These are phyloP conservation scores for Sylvia atricapilla DNA, from an alignment of 2,113 vertebrate genomes.

Conservation along the genomic window DNA sequence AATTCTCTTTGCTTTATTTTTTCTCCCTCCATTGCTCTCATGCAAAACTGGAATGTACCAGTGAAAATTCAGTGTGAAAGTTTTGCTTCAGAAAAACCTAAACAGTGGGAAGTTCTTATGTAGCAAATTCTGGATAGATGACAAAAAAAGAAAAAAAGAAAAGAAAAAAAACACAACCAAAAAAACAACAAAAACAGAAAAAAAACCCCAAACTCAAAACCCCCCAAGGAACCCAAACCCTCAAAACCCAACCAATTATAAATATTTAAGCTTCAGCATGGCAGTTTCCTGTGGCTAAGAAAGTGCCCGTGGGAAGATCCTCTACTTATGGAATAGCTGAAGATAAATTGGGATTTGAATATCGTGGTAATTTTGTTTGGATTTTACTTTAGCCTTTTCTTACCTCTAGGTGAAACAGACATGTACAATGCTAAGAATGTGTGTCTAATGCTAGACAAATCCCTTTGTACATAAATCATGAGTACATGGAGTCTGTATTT, in stretches of 20 bases:
- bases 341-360: not conserved
- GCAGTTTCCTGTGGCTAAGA: not conserved
- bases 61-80: not conserved
- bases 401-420: not conserved
- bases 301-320: not conserved
- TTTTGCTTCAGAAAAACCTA: not conserved
- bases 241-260: not conserved
- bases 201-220: no score
- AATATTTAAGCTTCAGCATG: not conserved
- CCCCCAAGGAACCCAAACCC: no score
- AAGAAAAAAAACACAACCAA: no score
- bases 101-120: not conserved
- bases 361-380: not conserved
- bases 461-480: not conserved
- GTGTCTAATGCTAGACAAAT: slow-evolving; percentile 2
- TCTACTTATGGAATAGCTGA: not conserved
- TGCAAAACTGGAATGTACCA: not conserved
- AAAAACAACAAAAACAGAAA: not conserved
- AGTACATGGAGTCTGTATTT: not conserved
- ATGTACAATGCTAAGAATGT: not conserved
- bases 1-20: not conserved
- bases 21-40: not conserved
- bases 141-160: not conserved
- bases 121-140: not conserved
- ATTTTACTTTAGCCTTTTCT: slow-evolving; percentile 13